Evolutionary conservation across 2,888 invertebrate species (phyloP).

Genomic region (Pterostichus niger): DNA sequence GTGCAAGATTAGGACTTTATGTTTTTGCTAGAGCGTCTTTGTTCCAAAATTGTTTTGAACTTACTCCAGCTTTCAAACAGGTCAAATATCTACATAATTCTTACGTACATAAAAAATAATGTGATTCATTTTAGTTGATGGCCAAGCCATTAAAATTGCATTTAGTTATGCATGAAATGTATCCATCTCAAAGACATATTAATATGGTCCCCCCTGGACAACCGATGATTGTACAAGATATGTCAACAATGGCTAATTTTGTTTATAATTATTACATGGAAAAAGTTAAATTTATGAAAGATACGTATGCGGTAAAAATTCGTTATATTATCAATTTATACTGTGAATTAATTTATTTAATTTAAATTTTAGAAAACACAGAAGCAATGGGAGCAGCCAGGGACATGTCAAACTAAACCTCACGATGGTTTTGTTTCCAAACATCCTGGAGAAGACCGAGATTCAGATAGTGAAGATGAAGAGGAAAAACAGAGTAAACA

Average conservation of each 20-base stretch:
- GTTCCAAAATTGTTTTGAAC: constrained; percentile 97
- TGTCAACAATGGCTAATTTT: constrained; percentile 97
- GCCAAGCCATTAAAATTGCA: constrained; percentile 89
- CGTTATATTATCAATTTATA: not conserved
- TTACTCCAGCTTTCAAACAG: constrained; percentile 96
- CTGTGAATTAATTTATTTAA: constrained; percentile 28
- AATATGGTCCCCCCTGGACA: constrained; percentile 76
- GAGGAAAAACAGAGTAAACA: constrained; percentile 70
- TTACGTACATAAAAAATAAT: constrained; percentile 36
- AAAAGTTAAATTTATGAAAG: constrained; percentile 83
- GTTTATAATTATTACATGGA: constrained; percentile 95
- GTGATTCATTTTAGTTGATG: constrained; percentile 83
- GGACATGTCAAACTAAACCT: constrained; percentile 78
- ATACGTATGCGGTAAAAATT: constrained; percentile 75
- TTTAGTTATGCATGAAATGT: constrained; percentile 88
- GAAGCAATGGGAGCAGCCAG: constrained; percentile 82
- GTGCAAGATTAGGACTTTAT: constrained; percentile 97
- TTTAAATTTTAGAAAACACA: constrained; percentile 76
- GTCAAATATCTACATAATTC: constrained; percentile 75
- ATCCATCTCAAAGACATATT: constrained; percentile 84
- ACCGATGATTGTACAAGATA: constrained; percentile 86
- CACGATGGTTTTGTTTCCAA: constrained; percentile 81
- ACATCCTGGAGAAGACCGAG: constrained; percentile 84
- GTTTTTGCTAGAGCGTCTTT: constrained; percentile 95
- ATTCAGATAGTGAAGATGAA: constrained; percentile 83